Evolutionary conservation across 2,113 vertebrate genomes (phyloP), one percentile per base, ranked within the genome.

Genomic region (Megaceryle torquata): DNA sequence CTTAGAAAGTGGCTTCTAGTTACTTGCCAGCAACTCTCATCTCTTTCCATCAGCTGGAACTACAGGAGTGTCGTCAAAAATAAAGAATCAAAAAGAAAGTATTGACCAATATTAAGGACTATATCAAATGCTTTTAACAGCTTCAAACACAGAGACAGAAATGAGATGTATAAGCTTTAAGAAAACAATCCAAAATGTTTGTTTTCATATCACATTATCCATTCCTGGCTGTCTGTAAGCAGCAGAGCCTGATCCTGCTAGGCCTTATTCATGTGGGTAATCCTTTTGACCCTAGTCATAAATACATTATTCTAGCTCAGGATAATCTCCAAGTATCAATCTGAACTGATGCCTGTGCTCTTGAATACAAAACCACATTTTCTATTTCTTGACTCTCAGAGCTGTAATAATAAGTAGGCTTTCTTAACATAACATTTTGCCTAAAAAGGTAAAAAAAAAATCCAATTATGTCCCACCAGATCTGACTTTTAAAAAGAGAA

Each of bases 231-330:
- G 60, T 22, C 69, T 95, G 29, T 63, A 89, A 95, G 76, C 91
- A 86, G 90, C 79, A 97, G 83, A 92, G 63, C 50, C 81, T 96
- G 83, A 93, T 92, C 74, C 50, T 87, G 65, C 93, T 76, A 95
- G 91, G 54, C 37, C 61, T 92, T 84, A 92, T 90, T 95, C 95
- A 82, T 87, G 41, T 91, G 69, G 51, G 92, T 97, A 96, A 94
- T 96, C 93, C 93, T 68, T 94, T 94, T 96, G 94, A 89, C 72
- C 94, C 86, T 79, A 89, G 92, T 67, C 93, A 96, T 87, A 91
- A 96, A 93, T 78, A 80, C 80, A 94, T 95, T 96, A 94, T 93
- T 97, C 95, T 89, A 94, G 67, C 91, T 96, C 94, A 96, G 74
- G 86, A 63, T 96, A 96, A 81, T 95, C 96, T 95, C 84, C 70